Evolutionary conservation across 2,113 vertebrate genomes (phyloP).

Genomic region (Pipa parva): DNA sequence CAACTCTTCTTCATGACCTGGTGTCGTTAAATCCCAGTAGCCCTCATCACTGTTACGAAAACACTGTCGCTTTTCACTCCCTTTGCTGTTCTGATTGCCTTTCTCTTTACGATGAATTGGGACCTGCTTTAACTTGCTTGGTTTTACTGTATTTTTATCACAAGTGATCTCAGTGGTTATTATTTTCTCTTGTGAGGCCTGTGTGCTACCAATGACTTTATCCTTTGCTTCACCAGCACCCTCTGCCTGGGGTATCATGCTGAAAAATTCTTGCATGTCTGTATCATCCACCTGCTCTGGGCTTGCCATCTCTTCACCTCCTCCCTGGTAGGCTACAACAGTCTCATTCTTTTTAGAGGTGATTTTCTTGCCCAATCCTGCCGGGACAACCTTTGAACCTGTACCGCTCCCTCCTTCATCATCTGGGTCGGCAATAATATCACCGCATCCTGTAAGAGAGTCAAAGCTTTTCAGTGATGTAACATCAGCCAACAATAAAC

Average conservation of each 20-base stretch:
- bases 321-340: slow-evolving; percentile 91
- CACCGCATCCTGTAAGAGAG: slow-evolving; percentile 96
- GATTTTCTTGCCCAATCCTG: slow-evolving; percentile 57
- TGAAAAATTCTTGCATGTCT: slow-evolving; percentile 91
- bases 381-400: slow-evolving; percentile 48
- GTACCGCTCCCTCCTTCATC: slow-evolving; percentile 78
- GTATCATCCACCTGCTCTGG: slow-evolving; percentile 89
- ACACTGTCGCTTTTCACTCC: slow-evolving; percentile 73
- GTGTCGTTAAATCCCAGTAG: slow-evolving; percentile 91
- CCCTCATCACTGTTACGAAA: slow-evolving; percentile 83
- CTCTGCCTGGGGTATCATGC: slow-evolving; percentile 82
- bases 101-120: slow-evolving; percentile 61
- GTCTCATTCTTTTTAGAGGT: slow-evolving; percentile 69
- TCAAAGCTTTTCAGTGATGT: slow-evolving; percentile 99
- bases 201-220: slow-evolving; percentile 50
- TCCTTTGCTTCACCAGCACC: slow-evolving; percentile 59
- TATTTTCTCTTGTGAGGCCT: slow-evolving; percentile 66
- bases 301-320: slow-evolving; percentile 97
- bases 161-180: slow-evolving; percentile 57
- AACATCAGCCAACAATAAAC: slow-evolving; percentile 93
- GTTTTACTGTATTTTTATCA: slow-evolving; percentile 58
- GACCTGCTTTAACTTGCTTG: slow-evolving; percentile 53
- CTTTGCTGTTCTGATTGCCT: slow-evolving; percentile 64
- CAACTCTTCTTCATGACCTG: slow-evolving; percentile 67
- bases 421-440: slow-evolving; percentile 95